phyloP scores from a whole-genome alignment of 2,888 invertebrate species.

The Protophormia terraenovae region DNA sequence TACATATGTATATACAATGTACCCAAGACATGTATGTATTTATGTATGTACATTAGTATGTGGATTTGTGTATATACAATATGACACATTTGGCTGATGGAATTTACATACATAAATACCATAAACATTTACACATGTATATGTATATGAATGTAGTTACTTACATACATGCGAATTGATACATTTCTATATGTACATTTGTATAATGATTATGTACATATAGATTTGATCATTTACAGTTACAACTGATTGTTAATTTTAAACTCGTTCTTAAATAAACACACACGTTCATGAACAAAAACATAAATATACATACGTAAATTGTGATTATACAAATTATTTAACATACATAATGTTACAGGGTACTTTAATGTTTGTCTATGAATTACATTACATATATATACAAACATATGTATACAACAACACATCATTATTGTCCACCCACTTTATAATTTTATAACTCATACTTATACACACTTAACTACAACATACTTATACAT shows the following conservation, averaged over 20 bases:
- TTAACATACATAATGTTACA: not conserved
- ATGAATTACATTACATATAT: not conserved
- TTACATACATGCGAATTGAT: not conserved
- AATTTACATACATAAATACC: slow-evolving; percentile 3
- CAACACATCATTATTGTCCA: slow-evolving; percentile 11
- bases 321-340: slow-evolving; percentile 11
- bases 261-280: not conserved
- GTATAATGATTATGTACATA: not conserved
- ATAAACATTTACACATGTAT: not conserved
- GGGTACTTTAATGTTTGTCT: not conserved
- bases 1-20: too few relatives aligned
- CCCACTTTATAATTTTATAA: not conserved
- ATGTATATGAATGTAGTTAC: not conserved
- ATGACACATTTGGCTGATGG: slow-evolving; percentile 20
- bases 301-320: not conserved
- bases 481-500: not conserved
- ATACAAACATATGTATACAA: not conserved
- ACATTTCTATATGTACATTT: not conserved
- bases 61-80: not conserved
- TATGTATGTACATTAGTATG: not conserved
- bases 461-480: not conserved
- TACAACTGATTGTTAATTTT: slow-evolving; percentile 20
- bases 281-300: not conserved
- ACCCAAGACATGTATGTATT: too few relatives aligned
- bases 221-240: slow-evolving; percentile 4